phyloP scores from a whole-genome alignment of 64 coral and sea anemone genomes.

The Pachyseris speciosa region DNA sequence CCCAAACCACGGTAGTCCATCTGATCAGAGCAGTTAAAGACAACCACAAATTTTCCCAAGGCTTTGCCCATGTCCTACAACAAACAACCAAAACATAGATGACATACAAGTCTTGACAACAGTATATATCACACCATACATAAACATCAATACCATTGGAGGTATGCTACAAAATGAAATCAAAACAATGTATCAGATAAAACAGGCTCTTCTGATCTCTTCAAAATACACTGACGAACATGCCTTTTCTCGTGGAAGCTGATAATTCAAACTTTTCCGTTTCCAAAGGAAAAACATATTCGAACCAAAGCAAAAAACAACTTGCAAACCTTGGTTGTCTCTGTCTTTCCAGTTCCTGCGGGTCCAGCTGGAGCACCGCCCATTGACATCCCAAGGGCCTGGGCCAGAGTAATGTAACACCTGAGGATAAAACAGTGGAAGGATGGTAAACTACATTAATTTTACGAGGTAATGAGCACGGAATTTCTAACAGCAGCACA shows the following conservation, averaged over 20 bases:
- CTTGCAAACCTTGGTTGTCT: conserved; percentile 86
- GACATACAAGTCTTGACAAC: background rate
- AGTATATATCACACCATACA: too few species aligned
- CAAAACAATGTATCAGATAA: too few species aligned
- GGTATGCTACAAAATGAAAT: too few species aligned
- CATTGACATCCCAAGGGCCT: conserved; percentile 99
- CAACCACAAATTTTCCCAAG: conserved; percentile 94
- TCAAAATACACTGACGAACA: too few species aligned
- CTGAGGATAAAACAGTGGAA: conserved; percentile 28
- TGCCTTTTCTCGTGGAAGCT: background rate
- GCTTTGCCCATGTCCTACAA: conserved; percentile 98
- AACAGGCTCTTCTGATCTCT: too few species aligned
- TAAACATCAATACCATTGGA: background rate
- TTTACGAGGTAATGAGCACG: background rate
- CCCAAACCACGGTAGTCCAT: conserved; percentile 99
- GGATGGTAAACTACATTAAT: too few species aligned
- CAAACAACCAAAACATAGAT: background rate
- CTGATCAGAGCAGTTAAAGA: conserved; percentile 99
- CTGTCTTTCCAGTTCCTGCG: conserved; percentile 98
- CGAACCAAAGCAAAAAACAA: background rate
- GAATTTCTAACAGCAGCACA: background rate
- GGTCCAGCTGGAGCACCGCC: conserved; percentile 98
- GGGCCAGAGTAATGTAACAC: conserved; percentile 97
- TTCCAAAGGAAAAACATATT: background rate
- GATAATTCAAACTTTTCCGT: too few species aligned